phyloP scores from a whole-genome alignment of 2,797 vertebrate species.

The Parauchenoglanis punctatus region DNA sequence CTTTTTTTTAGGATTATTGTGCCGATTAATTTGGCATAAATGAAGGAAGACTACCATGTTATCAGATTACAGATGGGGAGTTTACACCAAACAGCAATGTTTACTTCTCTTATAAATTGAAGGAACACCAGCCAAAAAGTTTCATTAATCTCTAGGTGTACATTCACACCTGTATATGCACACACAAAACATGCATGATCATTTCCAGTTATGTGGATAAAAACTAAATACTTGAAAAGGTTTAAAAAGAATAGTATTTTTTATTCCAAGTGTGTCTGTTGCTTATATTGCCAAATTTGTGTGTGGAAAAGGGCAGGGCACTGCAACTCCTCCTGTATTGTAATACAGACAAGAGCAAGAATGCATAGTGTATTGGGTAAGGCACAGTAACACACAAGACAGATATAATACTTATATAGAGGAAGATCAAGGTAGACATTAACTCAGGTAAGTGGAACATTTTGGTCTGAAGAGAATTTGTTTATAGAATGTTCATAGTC shows the following conservation, averaged over 20 bases:
- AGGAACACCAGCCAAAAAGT: not conserved
- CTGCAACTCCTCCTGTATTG: slow-evolving; percentile 31
- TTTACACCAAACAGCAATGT: not conserved
- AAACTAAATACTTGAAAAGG: not conserved
- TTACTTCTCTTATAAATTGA: slow-evolving; percentile 10
- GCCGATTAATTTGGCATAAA: not conserved
- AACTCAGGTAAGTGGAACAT: slow-evolving; percentile 43
- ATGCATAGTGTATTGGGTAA: slow-evolving; percentile 18
- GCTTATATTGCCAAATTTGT: slow-evolving; percentile 25
- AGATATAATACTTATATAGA: slow-evolving; percentile 10
- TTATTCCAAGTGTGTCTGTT: not conserved
- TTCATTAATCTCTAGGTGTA: slow-evolving; percentile 8
- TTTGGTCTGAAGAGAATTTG: not conserved
- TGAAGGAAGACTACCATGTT: not conserved
- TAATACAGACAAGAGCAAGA: slow-evolving; percentile 22
- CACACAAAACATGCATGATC: not conserved
- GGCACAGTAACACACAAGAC: not conserved
- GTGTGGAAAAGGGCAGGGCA: slow-evolving; percentile 37
- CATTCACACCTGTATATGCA: not conserved
- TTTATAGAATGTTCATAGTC: not conserved
- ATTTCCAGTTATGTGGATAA: not conserved
- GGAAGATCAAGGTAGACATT: not conserved
- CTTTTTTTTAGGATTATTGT: not conserved
- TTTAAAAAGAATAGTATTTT: not conserved
- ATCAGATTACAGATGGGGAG: not conserved